Conservation (phyloP, 2,888 invertebrate species). For the Philereme transversata region DNA sequence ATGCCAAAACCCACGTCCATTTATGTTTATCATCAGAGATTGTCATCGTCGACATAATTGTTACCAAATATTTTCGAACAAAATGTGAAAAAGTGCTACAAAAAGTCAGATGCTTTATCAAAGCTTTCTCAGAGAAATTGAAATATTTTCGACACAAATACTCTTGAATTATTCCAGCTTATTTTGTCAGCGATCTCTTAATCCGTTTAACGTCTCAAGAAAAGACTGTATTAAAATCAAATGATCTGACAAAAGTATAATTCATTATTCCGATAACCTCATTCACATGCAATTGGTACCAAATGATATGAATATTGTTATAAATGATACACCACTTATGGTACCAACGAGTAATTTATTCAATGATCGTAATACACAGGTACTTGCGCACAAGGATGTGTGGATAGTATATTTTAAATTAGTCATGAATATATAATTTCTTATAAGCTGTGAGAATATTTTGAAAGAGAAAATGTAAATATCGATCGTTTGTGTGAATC, state of each 20-base stretch:
- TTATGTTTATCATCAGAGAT: neutral
- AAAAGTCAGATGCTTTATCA: too few species aligned
- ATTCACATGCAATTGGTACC: constrained; percentile 39
- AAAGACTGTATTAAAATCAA: constrained; percentile 26
- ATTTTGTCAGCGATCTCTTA: constrained; percentile 17
- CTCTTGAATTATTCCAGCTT: constrained; percentile 18
- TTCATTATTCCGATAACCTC: constrained; percentile 34
- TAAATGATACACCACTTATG: constrained; percentile 40
- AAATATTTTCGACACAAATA: constrained; percentile 16
- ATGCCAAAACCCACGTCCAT: neutral
- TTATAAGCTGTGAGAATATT: neutral
- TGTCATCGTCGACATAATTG: neutral
- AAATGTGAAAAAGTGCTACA: too few species aligned
- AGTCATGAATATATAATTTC: constrained; percentile 32
- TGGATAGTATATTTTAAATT: constrained; percentile 30
- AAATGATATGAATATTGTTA: constrained; percentile 18
- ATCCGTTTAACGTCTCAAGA: constrained; percentile 17
- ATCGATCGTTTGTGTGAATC: neutral
- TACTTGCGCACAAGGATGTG: constrained; percentile 40
- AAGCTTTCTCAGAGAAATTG: neutral
- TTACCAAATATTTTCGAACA: too few species aligned
- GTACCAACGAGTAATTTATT: constrained; percentile 47
- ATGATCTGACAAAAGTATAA: constrained; percentile 30
- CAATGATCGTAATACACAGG: constrained; percentile 34
- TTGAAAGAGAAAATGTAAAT: neutral